phyloP scores from a whole-genome alignment of 2,888 invertebrate genomes.

The Mechanitis mazaeus region DNA sequence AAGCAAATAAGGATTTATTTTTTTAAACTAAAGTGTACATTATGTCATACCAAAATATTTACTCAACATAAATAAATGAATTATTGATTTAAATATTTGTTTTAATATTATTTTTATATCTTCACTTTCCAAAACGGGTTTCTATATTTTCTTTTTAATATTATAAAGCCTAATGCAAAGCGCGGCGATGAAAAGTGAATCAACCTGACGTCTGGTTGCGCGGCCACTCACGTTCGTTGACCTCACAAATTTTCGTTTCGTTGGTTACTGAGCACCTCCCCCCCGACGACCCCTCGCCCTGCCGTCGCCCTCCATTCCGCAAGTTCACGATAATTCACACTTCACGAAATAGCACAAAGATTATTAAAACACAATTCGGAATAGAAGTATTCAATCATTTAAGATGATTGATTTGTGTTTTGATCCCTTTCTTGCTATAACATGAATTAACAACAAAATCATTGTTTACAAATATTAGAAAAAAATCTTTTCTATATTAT shows the following conservation, averaged over 20 bases:
- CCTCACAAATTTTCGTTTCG: constrained; percentile 76
- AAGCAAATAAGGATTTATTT: no score
- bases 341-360: constrained; percentile 50
- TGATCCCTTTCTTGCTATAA: not conserved
- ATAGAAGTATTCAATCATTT: constrained; percentile 3
- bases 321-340: constrained; percentile 47
- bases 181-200: constrained; percentile 75
- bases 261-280: constrained; percentile 57
- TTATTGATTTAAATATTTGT: not conserved
- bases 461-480: constrained; percentile 7
- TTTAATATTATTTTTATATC: constrained; percentile 5
- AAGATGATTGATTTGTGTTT: not conserved
- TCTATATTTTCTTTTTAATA: constrained; percentile 37
- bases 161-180: constrained; percentile 49
- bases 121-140: constrained; percentile 46
- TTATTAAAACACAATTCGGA: constrained; percentile 13
- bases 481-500: constrained; percentile 26
- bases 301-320: constrained; percentile 51
- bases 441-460: not conserved
- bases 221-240: constrained; percentile 73
- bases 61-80: not conserved
- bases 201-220: constrained; percentile 69
- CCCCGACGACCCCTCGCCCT: constrained; percentile 35
- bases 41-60: no score
- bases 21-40: no score